Base-by-base conservation (phyloP, 1,140 invertebrate genomes). In the Halyomorpha halys region DNA sequence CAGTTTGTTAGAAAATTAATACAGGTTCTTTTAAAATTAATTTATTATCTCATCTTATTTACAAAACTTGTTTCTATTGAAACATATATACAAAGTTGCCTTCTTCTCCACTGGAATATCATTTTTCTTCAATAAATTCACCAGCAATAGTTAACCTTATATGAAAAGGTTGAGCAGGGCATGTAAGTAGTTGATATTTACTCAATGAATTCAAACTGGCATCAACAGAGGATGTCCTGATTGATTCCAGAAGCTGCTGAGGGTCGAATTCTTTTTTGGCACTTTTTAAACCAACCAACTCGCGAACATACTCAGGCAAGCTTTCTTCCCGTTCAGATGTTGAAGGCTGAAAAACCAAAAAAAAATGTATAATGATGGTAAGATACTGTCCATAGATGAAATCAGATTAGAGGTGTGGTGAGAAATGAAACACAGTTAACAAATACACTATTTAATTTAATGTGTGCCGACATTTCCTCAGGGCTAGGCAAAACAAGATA, bases 21-120 rank as follows among this genome's bases (percentile, higher is more conserved):
- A 30, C 27, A 30, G 3, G 3, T 4, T 4, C 3, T 39, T 39
- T 39, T 13, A 6, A 39, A 39, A 11, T 39, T 9, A 39, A 49
- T 49, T n/a, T 49, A 49, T 49, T 49, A 49, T 11, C n/a, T 49
- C 6, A 49, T 49, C 16, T 19, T 15, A 16, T 18, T 62, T 19
- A 49, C 47, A 49, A 39, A 39, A 39, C 34, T 30, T 30, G 8
- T 30, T 4, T 30, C 8, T 30, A 30, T 30, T 8, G 27, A 39
- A 39, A 39, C 34, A 39, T 39, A 39, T 39, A 39, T 11, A 39
- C 39, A 18, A 39, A 18, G 16, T 61, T 61, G 34, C 6, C 18
- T 13, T 76, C 73, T 4, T 71, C 80, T 47, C 85, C 79, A 67
- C 88, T 84, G 59, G 86, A 84, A 71, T 89, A 85, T 69, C 82